A percentile compares a stretch with the other conserved stretches of the same genome.
Evolutionary conservation across 2,797 vertebrate genomes (phyloP).

Genomic region (Gobionotothen gibberifrons): DNA sequence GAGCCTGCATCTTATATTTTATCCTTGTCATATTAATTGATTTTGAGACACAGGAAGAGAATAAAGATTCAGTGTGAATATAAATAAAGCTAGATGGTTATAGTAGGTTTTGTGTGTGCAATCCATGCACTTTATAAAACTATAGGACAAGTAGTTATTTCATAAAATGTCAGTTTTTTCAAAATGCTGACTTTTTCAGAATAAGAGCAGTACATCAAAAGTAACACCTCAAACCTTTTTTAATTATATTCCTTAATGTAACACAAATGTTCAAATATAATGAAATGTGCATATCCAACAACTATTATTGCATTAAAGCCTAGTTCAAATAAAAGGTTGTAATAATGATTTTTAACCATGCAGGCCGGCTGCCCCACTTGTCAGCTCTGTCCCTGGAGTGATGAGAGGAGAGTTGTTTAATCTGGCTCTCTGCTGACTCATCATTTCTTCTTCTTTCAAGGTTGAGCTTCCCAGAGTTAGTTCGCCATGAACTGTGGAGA

Average conservation of each 20-base stretch:
- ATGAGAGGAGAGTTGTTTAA: conserved; percentile 64
- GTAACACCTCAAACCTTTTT: not conserved
- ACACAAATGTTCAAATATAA: not conserved
- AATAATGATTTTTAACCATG: not conserved
- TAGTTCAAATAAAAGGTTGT: not conserved
- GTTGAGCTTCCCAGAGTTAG: conserved; percentile 62
- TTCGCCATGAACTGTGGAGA: conserved; percentile 49
- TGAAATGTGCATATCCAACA: not conserved
- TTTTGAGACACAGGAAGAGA: not conserved
- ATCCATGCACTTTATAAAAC: not conserved
- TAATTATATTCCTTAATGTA: not conserved
- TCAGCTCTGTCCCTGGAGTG: conserved; percentile 38
- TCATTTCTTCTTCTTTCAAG: conserved; percentile 69
- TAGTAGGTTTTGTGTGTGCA: not conserved
- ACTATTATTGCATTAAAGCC: not conserved
- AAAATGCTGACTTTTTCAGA: not conserved
- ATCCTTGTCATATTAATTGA: too few species aligned
- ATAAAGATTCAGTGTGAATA: conserved; percentile 1
- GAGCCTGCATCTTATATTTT: too few species aligned
- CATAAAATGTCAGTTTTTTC: not conserved
- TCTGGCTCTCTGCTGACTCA: conserved; percentile 70
- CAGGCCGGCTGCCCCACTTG: conserved; percentile 25
- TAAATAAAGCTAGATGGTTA: not conserved
- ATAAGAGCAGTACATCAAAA: not conserved
- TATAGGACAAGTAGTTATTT: not conserved